Evolutionary conservation across 2,113 vertebrate species (phyloP).

Genomic region (Sander vitreus): DNA sequence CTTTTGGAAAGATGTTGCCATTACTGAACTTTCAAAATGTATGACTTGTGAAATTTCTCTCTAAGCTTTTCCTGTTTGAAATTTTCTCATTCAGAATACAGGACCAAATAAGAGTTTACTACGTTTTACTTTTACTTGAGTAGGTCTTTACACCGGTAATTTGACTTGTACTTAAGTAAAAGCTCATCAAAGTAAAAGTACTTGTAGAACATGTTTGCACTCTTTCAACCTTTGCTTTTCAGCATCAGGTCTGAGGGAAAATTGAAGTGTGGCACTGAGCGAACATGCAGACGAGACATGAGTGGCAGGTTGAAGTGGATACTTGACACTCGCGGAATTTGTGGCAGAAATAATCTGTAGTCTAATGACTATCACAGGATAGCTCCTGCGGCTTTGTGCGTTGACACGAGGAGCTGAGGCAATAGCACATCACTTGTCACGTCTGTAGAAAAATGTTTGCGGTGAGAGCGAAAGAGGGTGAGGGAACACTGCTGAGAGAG

Average conservation of each 20-base stretch:
- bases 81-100: too few species aligned
- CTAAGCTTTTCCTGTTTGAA: too few species aligned
- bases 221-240: neutral
- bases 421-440: conserved; percentile 56
- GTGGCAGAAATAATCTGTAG: conserved; percentile 58
- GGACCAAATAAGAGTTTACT: too few species aligned
- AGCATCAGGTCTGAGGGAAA: conserved; percentile 18
- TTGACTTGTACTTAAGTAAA: too few species aligned
- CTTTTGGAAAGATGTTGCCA: too few species aligned
- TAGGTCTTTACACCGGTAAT: too few species aligned
- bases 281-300: conserved; percentile 26
- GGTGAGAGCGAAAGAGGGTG: neutral
- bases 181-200: too few species aligned
- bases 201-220: too few species aligned
- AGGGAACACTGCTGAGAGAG: conserved; percentile 12
- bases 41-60: too few species aligned
- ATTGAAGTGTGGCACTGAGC: conserved; percentile 20
- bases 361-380: conserved; percentile 48
- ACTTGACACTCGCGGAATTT: conserved; percentile 40
- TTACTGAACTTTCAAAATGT: too few species aligned
- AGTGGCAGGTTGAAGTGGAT: conserved; percentile 59
- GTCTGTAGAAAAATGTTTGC: neutral
- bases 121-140: too few species aligned
- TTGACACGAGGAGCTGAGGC: conserved; percentile 33
- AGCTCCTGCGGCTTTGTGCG: conserved; percentile 34